phyloP scores from a whole-genome alignment of 2,113 vertebrate species.

The Poecile atricapillus region DNA sequence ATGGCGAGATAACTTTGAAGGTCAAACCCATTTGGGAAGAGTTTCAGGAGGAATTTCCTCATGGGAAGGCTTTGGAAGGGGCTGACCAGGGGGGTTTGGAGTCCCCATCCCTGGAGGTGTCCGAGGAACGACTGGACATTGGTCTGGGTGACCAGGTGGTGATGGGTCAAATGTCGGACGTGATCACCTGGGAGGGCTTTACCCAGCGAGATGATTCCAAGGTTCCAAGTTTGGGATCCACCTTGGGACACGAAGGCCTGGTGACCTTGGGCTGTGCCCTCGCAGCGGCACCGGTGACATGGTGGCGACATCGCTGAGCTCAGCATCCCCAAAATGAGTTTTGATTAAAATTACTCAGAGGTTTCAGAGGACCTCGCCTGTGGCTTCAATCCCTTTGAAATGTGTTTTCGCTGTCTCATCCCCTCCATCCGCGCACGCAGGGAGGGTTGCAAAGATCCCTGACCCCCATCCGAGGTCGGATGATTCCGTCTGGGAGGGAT shows the following conservation, averaged over 20 bases:
- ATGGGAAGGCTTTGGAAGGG: background rate
- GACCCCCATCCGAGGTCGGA: background rate
- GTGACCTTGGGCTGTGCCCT: background rate
- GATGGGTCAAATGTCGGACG: background rate
- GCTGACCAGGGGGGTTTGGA: background rate
- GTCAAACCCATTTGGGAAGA: background rate
- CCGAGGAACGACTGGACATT: background rate
- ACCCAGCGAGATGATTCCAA: background rate
- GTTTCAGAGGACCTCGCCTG: background rate
- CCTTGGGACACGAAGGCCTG: background rate
- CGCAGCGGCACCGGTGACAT: background rate
- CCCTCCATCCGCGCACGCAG: accelerated
- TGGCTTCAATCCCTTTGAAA: background rate
- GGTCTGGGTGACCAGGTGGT: background rate
- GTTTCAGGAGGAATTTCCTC: background rate
- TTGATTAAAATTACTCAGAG: background rate
- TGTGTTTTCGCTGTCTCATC: background rate
- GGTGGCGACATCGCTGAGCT: background rate
- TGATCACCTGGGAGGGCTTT: background rate
- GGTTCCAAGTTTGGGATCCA: background rate
- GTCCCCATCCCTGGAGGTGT: background rate
- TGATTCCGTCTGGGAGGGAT: background rate
- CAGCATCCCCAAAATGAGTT: background rate
- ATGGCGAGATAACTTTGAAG: background rate
- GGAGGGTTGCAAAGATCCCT: background rate